Evolutionary conservation across 2,888 invertebrate species (phyloP), one percentile per base, ranked within the genome.

Genomic region (Lasioglossum oenotherae): DNA sequence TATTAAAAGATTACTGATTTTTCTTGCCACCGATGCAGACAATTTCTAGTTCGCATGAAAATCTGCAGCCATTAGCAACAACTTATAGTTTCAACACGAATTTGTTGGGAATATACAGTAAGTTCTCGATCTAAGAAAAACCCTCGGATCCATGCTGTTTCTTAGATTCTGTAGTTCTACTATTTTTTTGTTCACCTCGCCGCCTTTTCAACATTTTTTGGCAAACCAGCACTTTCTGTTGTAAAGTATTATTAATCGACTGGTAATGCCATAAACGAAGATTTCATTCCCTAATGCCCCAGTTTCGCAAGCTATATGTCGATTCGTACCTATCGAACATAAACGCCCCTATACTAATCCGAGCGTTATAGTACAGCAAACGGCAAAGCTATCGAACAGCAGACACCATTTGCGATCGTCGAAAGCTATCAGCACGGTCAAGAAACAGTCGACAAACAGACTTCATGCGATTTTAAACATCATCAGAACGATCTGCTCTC

Each of bases 391-490:
- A 4, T 12, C n/a, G 19, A n/a, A 64, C n/a, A 16, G 44, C n/a
- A 44, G 73, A 35, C 44, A n/a, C 3, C 41, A 57, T 79, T 79
- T 64, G 73, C 12, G 31, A 74, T 16, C 23, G 46, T 35, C 31
- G 10, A 16, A 73, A 44, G 35, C 73, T 31, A 74, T 79, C 46
- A n/a, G 35, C 5, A n/a, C n/a, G 44, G 76, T 76, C 49, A 44
- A 44, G 53, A 46, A 46, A 44, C 60, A 57, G n/a, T 46, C 27
- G 73, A 46, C 60, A 77, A 76, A 81, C 46, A 19, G 46, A 27
- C 71, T 35, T 35, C 53, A 12, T 19, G 35, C 27, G 57, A 71
- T 35, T 46, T 53, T 53, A 35, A 57, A 35, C 35, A 44, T 41
- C 31, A 6, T 71, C 35, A 23, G 23, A 35, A 38, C n/a, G 38